These are phyloP conservation scores for Henicopernis longicauda DNA, from an alignment of 2,113 vertebrate species.

Conservation along the genomic window DNA sequence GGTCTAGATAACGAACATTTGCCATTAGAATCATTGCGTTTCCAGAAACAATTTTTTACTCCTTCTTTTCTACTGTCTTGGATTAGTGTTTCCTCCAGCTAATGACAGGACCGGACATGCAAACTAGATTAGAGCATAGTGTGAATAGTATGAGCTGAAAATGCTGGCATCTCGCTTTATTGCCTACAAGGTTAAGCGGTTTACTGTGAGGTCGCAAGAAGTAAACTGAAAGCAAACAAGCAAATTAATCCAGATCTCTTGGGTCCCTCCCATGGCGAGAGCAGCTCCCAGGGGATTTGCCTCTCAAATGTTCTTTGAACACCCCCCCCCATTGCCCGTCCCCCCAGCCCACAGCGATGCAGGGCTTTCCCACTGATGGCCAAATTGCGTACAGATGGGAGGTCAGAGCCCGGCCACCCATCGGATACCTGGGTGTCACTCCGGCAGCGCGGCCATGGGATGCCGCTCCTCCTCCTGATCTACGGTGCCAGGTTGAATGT, in stretches of 20 bases:
- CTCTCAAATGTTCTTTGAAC: not conserved
- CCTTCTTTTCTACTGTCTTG: constrained; percentile 27
- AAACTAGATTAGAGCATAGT: constrained; percentile 35
- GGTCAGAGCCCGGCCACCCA: not conserved
- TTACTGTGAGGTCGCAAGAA: not conserved
- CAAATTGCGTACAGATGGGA: not conserved
- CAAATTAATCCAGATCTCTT: not conserved
- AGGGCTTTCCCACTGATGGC: not conserved
- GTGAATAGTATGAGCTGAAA: not conserved
- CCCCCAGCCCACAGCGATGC: fast-evolving
- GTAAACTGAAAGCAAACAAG: not conserved
- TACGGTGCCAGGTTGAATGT: not conserved
- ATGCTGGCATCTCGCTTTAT: not conserved
- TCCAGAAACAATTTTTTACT: constrained; percentile 50
- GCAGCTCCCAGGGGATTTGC: not conserved
- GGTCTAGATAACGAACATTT: constrained; percentile 36
- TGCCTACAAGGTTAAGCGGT: not conserved
- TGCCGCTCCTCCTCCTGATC: not conserved
- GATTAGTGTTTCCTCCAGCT: constrained; percentile 33
- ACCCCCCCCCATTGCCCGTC: fast-evolving
- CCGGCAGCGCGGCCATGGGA: fast-evolving
- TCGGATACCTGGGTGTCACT: not conserved
- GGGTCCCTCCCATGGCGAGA: not conserved
- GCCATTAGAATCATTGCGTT: constrained; percentile 15
- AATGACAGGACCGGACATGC: constrained; percentile 47